Conservation (phyloP, 35 echinoderm and acorn worm species). For the Apostichopus parvimensis region DNA sequence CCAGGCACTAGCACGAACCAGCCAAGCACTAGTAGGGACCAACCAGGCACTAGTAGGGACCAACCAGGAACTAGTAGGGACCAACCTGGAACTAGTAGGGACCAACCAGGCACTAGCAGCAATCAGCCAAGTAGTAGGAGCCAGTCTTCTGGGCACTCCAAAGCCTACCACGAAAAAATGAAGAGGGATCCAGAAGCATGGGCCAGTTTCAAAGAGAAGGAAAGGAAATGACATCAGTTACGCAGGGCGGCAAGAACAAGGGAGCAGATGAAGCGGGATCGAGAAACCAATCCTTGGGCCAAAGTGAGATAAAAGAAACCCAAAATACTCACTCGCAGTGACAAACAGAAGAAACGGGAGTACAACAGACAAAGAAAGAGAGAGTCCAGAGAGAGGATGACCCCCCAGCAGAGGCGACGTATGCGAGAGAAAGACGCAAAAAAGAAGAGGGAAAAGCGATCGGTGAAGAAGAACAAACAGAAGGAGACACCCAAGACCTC, state of each 20-base stretch:
- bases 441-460: background rate
- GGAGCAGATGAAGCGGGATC: constrained; percentile 20
- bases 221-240: background rate
- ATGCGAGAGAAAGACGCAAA: constrained; percentile 31
- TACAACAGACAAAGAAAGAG: constrained; percentile 23
- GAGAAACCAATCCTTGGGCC: background rate
- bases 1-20: too few species aligned
- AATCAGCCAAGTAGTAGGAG: too few species aligned
- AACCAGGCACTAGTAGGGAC: too few species aligned
- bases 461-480: background rate
- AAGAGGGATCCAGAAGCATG: constrained; percentile 5
- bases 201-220: constrained; percentile 11
- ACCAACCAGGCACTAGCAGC: too few species aligned
- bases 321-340: constrained; percentile 1
- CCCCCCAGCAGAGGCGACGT: constrained; percentile 30
- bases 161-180: background rate
- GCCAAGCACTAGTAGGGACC: too few species aligned
- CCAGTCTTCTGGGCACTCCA: background rate
- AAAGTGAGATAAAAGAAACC: background rate
- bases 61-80: too few species aligned
- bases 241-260: constrained; percentile 6
- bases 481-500: background rate
- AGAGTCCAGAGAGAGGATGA: constrained; percentile 35
- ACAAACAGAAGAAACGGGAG: constrained; percentile 33
- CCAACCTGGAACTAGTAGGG: too few species aligned